These are phyloP conservation scores for Spinus pinus DNA, from an alignment of 2,797 vertebrate species.

Conservation along the genomic window DNA sequence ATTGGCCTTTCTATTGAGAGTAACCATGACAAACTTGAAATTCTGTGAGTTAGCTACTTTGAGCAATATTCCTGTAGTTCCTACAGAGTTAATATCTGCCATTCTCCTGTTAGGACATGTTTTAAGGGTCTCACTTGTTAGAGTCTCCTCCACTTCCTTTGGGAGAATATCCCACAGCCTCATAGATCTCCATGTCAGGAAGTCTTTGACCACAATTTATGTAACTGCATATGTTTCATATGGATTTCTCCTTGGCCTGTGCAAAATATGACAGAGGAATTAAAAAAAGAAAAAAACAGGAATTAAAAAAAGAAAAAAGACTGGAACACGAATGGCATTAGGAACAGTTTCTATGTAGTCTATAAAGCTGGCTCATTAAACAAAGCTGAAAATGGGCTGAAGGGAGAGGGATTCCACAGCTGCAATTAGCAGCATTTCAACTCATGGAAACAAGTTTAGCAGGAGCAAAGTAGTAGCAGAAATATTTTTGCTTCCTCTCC, in stretches of 20 bases:
- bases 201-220: slow-evolving; percentile 45
- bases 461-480: not conserved
- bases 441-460: not conserved
- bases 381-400: not conserved
- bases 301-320: not conserved
- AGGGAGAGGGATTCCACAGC: not conserved
- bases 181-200: slow-evolving; percentile 23
- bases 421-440: not conserved
- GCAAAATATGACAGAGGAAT: not conserved
- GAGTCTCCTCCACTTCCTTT: slow-evolving; percentile 22
- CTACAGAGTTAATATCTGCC: slow-evolving; percentile 44
- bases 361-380: not conserved
- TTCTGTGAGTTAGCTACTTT: slow-evolving; percentile 32
- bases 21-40: slow-evolving; percentile 66
- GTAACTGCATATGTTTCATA: not conserved
- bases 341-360: not conserved
- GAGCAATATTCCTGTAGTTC: slow-evolving; percentile 35
- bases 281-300: not conserved
- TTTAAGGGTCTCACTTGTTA: not conserved
- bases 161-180: slow-evolving; percentile 21
- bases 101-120: not conserved
- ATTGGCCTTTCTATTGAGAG: slow-evolving; percentile 60
- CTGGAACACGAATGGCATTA: not conserved
- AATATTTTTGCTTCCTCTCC: not conserved
- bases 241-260: not conserved